Conservation (phyloP, 1,140 invertebrate genomes). For the Drosophila busckii region DNA sequence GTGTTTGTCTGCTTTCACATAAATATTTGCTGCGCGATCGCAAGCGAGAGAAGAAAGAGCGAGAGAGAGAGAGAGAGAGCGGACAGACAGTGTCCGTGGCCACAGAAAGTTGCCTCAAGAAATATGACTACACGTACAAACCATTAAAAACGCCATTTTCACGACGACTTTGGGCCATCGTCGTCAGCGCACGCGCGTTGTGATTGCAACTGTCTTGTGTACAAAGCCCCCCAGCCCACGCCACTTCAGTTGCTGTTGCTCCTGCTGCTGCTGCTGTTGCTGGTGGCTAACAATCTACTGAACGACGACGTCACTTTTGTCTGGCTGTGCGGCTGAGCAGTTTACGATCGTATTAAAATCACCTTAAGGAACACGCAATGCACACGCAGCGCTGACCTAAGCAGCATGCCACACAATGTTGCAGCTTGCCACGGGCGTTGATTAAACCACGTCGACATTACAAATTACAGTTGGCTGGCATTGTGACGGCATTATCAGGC, state of each 20-base stretch:
- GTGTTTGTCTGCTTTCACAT: conserved; percentile 67
- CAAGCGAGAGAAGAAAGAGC: conserved; percentile 32
- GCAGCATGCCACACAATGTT: conserved; percentile 61
- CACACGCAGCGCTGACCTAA: conserved; percentile 45
- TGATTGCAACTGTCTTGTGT: conserved; percentile 46
- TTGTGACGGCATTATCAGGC: conserved; percentile 71
- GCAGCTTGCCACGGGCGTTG: conserved; percentile 58
- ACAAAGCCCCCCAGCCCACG: background rate
- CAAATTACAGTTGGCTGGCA: conserved; percentile 65
- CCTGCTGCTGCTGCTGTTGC: conserved; percentile 12
- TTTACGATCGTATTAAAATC: conserved; percentile 78
- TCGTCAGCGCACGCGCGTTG: too few relatives aligned
- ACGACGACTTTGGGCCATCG: too few relatives aligned
- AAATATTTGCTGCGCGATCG: conserved; percentile 48
- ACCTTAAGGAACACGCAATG: conserved; percentile 76
- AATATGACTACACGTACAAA: conserved; percentile 76
- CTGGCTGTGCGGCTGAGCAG: conserved; percentile 57
- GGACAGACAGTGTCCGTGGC: conserved; percentile 4
- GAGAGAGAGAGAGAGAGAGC: conserved; percentile 6
- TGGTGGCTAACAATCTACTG: conserved; percentile 4
- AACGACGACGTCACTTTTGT: conserved; percentile 64
- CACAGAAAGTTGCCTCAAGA: conserved; percentile 53
- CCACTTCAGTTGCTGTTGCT: too few relatives aligned
- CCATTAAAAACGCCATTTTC: conserved; percentile 73
- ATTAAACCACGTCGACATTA: conserved; percentile 76